Conservation (phyloP, 2,888 invertebrate genomes). For the Baccha elongata region DNA sequence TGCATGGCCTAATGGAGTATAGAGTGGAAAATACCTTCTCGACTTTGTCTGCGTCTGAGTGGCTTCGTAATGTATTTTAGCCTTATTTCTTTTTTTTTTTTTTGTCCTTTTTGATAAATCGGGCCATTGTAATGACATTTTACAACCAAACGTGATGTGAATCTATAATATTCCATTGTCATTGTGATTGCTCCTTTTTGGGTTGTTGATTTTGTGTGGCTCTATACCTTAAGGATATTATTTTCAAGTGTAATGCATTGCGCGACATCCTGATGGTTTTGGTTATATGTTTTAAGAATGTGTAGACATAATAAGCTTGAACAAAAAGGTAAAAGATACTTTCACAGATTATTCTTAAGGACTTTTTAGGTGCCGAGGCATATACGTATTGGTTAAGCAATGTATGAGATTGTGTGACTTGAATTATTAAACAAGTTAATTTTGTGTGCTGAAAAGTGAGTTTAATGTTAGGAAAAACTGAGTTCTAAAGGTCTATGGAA, state of each 20-base stretch:
- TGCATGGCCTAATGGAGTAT: background rate
- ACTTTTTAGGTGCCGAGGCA: background rate
- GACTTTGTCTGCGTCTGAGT: constrained; percentile 16
- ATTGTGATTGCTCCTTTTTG: constrained; percentile 8
- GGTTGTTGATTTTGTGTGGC: background rate
- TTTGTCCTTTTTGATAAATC: constrained; percentile 22
- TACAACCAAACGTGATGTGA: constrained; percentile 45
- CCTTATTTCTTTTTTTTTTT: background rate
- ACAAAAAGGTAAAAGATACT: constrained; percentile 21
- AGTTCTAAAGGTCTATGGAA: background rate
- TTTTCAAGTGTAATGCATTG: constrained; percentile 30
- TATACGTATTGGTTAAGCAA: background rate
- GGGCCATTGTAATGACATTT: constrained; percentile 39
- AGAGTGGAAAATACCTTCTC: constrained; percentile 7
- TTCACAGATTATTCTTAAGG: constrained; percentile 9
- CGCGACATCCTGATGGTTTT: background rate
- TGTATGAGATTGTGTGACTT: constrained; percentile 13
- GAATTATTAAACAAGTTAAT: constrained; percentile 4
- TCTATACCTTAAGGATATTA: constrained; percentile 18
- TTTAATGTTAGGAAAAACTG: constrained; percentile 6
- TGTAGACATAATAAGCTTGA: constrained; percentile 16
- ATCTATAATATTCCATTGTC: constrained; percentile 31
- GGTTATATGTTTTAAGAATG: background rate
- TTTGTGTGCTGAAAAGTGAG: constrained; percentile 6
- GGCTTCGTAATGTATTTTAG: constrained; percentile 9